Base-by-base conservation (phyloP, 2,113 vertebrate genomes). In the Heterotis niloticus region DNA sequence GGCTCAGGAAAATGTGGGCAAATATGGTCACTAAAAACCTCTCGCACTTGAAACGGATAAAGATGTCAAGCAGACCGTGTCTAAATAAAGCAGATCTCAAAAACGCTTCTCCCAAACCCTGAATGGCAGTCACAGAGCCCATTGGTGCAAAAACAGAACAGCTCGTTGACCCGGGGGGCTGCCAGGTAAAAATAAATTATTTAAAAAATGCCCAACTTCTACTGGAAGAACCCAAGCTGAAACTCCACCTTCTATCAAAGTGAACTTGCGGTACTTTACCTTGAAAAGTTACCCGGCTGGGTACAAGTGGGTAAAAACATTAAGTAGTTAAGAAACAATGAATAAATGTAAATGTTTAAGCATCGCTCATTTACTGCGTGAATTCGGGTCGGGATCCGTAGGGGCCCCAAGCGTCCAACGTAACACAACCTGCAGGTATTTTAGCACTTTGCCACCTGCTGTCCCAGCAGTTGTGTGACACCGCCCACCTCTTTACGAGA, bases 201-300 rank as follows among this genome's bases (percentile, higher is more conserved):
- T 44, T 44, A 4, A 44, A 44, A n/a, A 44, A 44, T 44, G 34
- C 34, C 68, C 23, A 12, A 7, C n/a, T 66, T 26, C 23, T 20
- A 26, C 64, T 23, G 11, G 18, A n/a, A 4, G 20, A 9, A 18
- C 5, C 3, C 28, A 86, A 79, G 81, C 44, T 79, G 84, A 54
- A 81, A 82, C 81, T 13, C 10, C 83, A 83, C 85, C 81, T 77
- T 84, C 0, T 75, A 28, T 13, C 24, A 56, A 23, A 44, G 7
- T 44, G 7, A 44, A 44, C 34, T 44, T 16, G 0, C 2, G 24
- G 23, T 11, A 18, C 34, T 74, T 57, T 57, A 9, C 4, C 54
- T 7, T 44, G 34, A 44, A 26, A 17, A 74, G 51, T 23, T 44
- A n/a, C n/a, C n/a, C n/a, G n/a, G n/a, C n/a, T n/a, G n/a, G n/a